These are phyloP conservation scores for Leptopilina boulardi DNA, from an alignment of 1,140 invertebrate species.

Conservation along the genomic window DNA sequence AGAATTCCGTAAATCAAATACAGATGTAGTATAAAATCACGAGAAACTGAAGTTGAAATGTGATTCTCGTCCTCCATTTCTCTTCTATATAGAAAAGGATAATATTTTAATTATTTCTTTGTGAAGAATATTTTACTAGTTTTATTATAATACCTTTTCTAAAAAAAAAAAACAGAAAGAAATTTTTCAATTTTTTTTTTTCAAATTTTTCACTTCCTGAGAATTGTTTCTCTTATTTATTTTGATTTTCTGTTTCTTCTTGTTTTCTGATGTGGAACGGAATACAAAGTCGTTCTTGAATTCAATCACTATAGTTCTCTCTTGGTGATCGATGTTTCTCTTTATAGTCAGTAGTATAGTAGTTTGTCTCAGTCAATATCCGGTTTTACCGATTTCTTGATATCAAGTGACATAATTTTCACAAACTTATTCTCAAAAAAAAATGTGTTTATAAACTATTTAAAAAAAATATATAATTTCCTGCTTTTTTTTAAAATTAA, in stretches of 20 bases:
- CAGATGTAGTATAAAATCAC: slow-evolving; percentile 52
- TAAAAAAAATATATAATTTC: too few species aligned
- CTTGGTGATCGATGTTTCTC: slow-evolving; percentile 44
- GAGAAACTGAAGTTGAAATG: slow-evolving; percentile 31
- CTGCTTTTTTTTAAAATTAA: too few species aligned
- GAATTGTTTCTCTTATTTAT: too few species aligned
- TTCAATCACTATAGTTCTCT: slow-evolving; percentile 42
- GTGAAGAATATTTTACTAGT: background rate
- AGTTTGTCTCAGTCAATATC: background rate
- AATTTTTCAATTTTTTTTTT: too few species aligned
- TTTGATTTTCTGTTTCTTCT: background rate
- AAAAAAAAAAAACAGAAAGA: background rate
- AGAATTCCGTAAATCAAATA: slow-evolving; percentile 55
- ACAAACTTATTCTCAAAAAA: background rate
- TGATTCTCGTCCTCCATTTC: slow-evolving; percentile 32
- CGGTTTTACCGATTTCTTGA: background rate
- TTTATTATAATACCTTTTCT: background rate
- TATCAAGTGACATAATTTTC: slow-evolving; percentile 1
- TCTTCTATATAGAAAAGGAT: background rate
- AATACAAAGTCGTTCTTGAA: slow-evolving; percentile 44
- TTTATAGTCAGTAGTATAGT: slow-evolving; percentile 45
- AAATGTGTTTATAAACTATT: too few species aligned
- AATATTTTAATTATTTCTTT: background rate
- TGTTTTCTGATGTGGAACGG: background rate
- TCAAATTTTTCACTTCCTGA: too few species aligned